Base-by-base conservation (phyloP, 1,140 invertebrate genomes). In the Drosophila insularis region DNA sequence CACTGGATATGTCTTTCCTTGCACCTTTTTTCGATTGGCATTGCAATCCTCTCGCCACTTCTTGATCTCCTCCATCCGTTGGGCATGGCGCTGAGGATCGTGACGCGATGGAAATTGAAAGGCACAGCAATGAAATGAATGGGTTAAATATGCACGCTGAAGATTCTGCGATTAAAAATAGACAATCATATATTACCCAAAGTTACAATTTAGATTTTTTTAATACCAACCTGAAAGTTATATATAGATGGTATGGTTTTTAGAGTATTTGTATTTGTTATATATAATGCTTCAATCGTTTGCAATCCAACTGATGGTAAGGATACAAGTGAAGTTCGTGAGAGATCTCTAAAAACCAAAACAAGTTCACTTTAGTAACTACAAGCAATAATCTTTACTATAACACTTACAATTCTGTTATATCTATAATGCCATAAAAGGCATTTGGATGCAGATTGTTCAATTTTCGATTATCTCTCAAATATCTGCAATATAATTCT, bases 111-210 rank as follows among this genome's bases (percentile, higher is more conserved):
- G 97, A 91, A 95, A 97, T 86, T 95, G 94, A 91, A 98, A 98
- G 1, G 97, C 96, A 91, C 97, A 98, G 92, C 97, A 98, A 78
- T 98, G 97, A 89, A 97, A 97, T 17, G 96, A 95, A 92, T 97
- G 97, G 0, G 96, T 97, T 53, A 98, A 92, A 92, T 93, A 8
- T 94, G 96, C 81, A 89, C 81, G 73, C 90, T 92, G 79, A 14
- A 94, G 92, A 68, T 92, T 91, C 94, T 94, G 69, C 0, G 11
- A 37, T 13, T 3, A 0, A n/a, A 37, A 37, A 4, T 13, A 37
- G 5, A 27, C 4, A 37, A 13, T 4, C 35, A 13, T 4, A 37
- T 11, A n/a, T 37, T 13, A 35, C 8, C 2, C 10, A 55, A 59
- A 4, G 10, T 17, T 13, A 46, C 0, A n/a, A 35, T 4, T 19